These are phyloP conservation scores for Busseola fusca DNA, from an alignment of 2,888 invertebrate genomes.

Conservation along the genomic window DNA sequence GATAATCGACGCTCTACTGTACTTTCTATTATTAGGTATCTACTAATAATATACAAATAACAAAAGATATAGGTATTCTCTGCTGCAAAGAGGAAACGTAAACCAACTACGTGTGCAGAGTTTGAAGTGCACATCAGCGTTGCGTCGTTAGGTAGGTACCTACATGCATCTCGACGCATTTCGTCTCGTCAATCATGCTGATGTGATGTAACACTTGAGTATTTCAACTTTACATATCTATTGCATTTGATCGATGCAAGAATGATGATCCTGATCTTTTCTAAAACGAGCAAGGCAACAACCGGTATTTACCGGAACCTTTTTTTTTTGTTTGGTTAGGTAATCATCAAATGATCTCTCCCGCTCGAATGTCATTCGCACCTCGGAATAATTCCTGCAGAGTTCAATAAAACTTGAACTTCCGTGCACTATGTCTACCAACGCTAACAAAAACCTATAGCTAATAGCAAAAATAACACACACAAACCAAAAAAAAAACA, in stretches of 20 bases:
- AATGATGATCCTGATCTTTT: no score
- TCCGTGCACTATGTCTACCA: background rate
- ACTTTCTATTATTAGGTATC: no score
- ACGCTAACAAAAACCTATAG: background rate
- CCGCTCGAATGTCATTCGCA: background rate
- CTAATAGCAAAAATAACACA: no score
- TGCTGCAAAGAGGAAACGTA: conserved; percentile 19
- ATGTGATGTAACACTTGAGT: background rate
- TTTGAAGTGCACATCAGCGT: conserved; percentile 19
- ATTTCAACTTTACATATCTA: background rate
- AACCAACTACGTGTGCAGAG: conserved; percentile 6
- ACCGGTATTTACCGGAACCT: no score
- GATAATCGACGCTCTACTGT: no score
- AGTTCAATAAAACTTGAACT: background rate
- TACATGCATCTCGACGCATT: background rate
- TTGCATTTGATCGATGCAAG: no score
- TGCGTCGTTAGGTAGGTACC: no score
- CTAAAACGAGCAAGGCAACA: background rate
- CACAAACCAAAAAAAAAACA: no score
- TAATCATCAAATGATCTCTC: no score
- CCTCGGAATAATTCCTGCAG: background rate
- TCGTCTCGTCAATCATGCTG: background rate
- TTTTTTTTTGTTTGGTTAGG: no score
- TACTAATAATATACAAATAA: no score
- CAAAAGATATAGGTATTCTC: background rate